phyloP scores from a whole-genome alignment of 2,888 invertebrate genomes.

The Hypselothyrea guttata region DNA sequence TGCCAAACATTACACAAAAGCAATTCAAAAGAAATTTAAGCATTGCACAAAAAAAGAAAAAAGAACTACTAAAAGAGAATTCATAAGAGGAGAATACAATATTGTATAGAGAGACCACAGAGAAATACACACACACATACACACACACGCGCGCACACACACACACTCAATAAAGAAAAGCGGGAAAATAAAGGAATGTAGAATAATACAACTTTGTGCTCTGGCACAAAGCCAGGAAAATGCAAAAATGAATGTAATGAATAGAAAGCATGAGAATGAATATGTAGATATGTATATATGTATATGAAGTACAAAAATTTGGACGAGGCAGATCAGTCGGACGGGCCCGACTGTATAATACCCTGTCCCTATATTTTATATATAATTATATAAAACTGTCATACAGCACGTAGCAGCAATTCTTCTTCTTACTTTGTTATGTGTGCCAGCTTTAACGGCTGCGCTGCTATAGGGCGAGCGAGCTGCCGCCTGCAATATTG shows the following conservation, averaged over 20 bases:
- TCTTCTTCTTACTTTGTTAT: no score
- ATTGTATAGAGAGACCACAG: conserved; percentile 33
- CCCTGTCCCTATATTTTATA: no score
- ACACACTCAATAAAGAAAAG: conserved; percentile 36
- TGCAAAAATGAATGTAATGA: conserved; percentile 63
- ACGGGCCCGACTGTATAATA: no score
- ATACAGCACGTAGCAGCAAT: no score
- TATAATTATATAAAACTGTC: no score
- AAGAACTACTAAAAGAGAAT: conserved; percentile 53
- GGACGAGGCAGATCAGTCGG: no score
- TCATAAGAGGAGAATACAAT: conserved; percentile 41
- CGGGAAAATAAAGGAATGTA: conserved; percentile 49
- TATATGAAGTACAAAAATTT: no score
- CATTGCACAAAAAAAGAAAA: conserved; percentile 42
- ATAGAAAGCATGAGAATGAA: conserved; percentile 53
- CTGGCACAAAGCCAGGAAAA: conserved; percentile 58
- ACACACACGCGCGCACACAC: conserved; percentile 6
- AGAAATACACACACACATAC: conserved; percentile 15
- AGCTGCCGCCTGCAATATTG: no score
- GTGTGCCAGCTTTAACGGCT: no score
- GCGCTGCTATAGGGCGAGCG: no score
- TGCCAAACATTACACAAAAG: conserved; percentile 57
- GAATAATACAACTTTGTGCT: conserved; percentile 58
- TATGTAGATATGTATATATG: conserved; percentile 35
- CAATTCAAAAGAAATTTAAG: conserved; percentile 60